Percentiles rank a stretch among this genome's conserved stretches.
Conservation (phyloP, 2,888 invertebrate genomes). For the Luperina testacea region DNA sequence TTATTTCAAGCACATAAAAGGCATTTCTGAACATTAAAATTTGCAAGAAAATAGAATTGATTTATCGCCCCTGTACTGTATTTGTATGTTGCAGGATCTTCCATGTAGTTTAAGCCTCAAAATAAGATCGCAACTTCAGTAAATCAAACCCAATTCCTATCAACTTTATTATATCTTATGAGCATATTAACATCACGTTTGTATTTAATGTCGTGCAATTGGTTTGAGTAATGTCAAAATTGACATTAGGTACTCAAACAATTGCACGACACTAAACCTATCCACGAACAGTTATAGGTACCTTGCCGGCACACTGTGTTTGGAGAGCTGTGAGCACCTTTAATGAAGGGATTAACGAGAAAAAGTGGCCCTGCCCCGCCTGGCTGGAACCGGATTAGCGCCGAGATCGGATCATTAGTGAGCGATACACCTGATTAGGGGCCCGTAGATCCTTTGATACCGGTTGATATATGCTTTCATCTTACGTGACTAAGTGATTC, state of each 20-base stretch:
- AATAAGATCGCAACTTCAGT: not conserved
- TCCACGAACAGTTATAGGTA: conserved; percentile 33
- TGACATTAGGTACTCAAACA: not conserved
- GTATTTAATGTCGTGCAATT: too few species aligned
- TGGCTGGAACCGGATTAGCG: conserved; percentile 82
- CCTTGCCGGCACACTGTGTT: conserved; percentile 66
- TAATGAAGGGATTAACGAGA: conserved; percentile 87
- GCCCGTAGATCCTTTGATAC: conserved; percentile 75
- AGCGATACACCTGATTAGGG: conserved; percentile 86
- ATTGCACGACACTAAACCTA: conserved; percentile 23
- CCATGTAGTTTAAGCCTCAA: not conserved
- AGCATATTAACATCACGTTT: too few species aligned
- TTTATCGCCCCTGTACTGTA: not conserved
- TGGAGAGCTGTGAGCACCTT: conserved; percentile 78
- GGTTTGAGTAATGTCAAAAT: not conserved
- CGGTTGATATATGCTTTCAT: conserved; percentile 76
- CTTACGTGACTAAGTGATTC: conserved; percentile 72
- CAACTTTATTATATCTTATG: too few species aligned
- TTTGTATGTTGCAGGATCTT: not conserved
- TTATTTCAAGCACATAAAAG: not conserved
- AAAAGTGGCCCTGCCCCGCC: conserved; percentile 82
- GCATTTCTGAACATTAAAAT: too few species aligned
- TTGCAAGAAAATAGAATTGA: not conserved
- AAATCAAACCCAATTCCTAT: not conserved
- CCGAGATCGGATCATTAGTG: conserved; percentile 85